These are phyloP conservation scores for Drosophila grimshawi DNA, from an alignment of 1,140 invertebrate species.

Conservation along the genomic window DNA sequence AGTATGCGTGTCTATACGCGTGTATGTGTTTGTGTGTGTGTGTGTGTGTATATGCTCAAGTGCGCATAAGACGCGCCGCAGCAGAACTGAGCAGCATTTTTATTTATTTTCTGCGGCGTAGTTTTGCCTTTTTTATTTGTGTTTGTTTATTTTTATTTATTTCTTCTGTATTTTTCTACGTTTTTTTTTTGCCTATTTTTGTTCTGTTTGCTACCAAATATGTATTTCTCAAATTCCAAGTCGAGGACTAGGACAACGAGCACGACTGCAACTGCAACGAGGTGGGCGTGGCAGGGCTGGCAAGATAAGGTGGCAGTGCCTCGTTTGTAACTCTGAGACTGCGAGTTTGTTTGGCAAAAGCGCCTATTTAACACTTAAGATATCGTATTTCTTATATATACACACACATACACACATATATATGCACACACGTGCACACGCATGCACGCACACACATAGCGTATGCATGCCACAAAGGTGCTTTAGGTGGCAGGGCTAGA, in stretches of 20 bases:
- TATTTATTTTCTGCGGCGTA: constrained; percentile 75
- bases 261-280: constrained; percentile 44
- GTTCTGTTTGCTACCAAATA: constrained; percentile 24
- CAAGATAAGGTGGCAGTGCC: constrained; percentile 55
- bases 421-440: constrained; percentile 19
- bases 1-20: constrained; percentile 7
- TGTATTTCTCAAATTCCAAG: constrained; percentile 45
- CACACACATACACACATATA: constrained; percentile 21
- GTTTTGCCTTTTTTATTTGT: constrained; percentile 43
- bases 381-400: constrained; percentile 74
- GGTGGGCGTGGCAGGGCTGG: constrained; percentile 50
- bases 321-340: constrained; percentile 52
- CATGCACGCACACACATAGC: constrained; percentile 1
- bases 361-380: constrained; percentile 82
- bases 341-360: constrained; percentile 77
- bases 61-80: constrained; percentile 75
- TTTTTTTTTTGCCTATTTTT: constrained; percentile 6
- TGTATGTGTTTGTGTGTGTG: constrained; percentile 32
- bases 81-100: constrained; percentile 75
- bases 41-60: constrained; percentile 46
- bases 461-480: constrained; percentile 49
- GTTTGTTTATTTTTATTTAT: constrained; percentile 18
- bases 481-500: constrained; percentile 15
- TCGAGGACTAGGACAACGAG: constrained; percentile 11
- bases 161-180: not conserved